A percentile compares a stretch with the other conserved stretches of the same genome.
phyloP scores from a whole-genome alignment of 2,888 invertebrate species.

The Pristionchus arcanus region DNA sequence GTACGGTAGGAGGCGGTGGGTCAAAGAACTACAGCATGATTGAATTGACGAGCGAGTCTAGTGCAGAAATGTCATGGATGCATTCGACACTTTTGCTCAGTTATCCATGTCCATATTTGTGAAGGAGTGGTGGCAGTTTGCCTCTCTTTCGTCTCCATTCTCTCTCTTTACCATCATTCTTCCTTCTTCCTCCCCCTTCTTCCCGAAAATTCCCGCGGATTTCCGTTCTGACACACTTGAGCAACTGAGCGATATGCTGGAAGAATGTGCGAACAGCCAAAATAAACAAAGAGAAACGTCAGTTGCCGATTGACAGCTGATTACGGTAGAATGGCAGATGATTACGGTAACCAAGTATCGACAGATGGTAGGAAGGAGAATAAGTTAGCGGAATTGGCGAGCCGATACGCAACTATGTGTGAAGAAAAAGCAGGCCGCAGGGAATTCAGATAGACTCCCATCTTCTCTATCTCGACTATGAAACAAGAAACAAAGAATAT shows the following conservation, averaged over 20 bases:
- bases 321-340: neutral
- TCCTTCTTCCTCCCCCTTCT: neutral
- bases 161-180: neutral
- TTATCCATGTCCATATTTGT: slow-evolving; percentile 5
- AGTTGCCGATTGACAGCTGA: neutral
- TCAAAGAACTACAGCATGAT: neutral
- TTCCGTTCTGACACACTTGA: slow-evolving; percentile 37
- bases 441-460: neutral
- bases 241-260: neutral
- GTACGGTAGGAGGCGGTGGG: slow-evolving; percentile 22
- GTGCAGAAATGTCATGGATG: neutral
- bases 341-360: neutral
- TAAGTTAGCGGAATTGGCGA: neutral
- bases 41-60: neutral
- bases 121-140: neutral
- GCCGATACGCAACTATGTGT: slow-evolving; percentile 1
- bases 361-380: neutral
- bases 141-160: neutral
- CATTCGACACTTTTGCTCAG: slow-evolving; percentile 8
- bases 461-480: neutral
- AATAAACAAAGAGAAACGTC: neutral
- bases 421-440: neutral
- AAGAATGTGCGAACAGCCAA: neutral
- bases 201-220: slow-evolving; percentile 27
- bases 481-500: slow-evolving; percentile 10